Evolutionary conservation across 23 tunicate genomes (phyloP), one percentile per base, ranked within the genome.

Genomic region (Corella eumyota): DNA sequence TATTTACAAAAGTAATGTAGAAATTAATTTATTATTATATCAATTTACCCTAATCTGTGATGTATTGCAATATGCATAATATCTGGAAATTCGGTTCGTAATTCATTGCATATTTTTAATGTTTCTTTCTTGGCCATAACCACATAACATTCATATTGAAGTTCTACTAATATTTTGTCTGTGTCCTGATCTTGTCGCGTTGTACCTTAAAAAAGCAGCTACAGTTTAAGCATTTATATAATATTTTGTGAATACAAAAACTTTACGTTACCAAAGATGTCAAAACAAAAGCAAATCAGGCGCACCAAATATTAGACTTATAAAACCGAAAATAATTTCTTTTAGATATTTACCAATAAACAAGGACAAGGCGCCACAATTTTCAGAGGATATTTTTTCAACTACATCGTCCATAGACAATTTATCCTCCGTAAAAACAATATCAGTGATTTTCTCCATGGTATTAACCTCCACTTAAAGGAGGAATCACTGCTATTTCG

Each of bases 91-190:
- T 66, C 53, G 26, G 36, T 33, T 6, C 95, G 75, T 0, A 71
- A 30, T 35, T 71, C 36, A 13, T 66, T 59, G 65, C 95, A 86
- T 3, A 86, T 78, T 51, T 77, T 65, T 25, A 32, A 40, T 6
- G 72, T 52, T 65, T 77, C 63, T 55, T 86, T 86, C 45, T 72
- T 47, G 0, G 95, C 95, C 95, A 86, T 86, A 24, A 36, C 40
- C 27, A 56, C 31, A 64, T 86, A 86, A 60, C 95, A 77, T 61
- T 86, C 95, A 36, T 86, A 86, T 9, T 86, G 78, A 6, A 86
- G 52, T 37, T 71, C 37, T 1, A 78, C 35, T 9, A 86, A 75
- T 9, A 65, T 54, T 24, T 72, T 63, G 6, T 86, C 95, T 30
- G 72, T 81, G 70, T 59, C 50, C 15, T 60, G 50, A 40, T 86